Conservation (phyloP, 2,113 vertebrate genomes). For the Pseudorasbora parva region DNA sequence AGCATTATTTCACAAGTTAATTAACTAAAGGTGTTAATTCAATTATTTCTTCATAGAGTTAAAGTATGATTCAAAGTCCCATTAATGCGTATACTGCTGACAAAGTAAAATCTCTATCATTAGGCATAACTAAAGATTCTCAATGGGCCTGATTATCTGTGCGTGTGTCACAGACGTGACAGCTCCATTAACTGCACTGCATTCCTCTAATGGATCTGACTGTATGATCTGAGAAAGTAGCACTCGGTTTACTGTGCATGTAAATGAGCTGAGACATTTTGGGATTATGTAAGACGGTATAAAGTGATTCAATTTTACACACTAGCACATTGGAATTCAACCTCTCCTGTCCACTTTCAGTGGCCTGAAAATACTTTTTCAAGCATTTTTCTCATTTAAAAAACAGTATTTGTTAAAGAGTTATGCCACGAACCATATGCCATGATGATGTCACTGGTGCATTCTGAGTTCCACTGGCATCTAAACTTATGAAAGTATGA, state of each 20-base stretch:
- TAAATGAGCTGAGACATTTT: background rate
- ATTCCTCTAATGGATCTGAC: conserved; percentile 6
- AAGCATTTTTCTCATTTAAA: too few relatives aligned
- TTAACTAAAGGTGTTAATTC: background rate
- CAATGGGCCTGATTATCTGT: background rate
- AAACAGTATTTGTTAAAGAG: too few relatives aligned
- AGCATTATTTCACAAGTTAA: background rate
- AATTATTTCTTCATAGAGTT: background rate
- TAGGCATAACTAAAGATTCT: background rate
- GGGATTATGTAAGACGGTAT: background rate
- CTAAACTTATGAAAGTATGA: background rate
- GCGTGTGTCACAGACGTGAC: conserved; percentile 5
- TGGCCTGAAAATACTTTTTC: too few relatives aligned
- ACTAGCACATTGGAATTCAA: background rate
- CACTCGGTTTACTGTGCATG: background rate
- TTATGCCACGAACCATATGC: too few relatives aligned
- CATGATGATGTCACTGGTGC: background rate
- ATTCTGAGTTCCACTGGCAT: background rate
- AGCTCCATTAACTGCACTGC: conserved; percentile 9
- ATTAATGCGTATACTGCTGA: background rate
- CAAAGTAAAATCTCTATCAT: background rate
- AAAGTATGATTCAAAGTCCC: background rate
- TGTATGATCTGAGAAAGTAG: background rate
- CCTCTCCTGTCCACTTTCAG: too few relatives aligned
- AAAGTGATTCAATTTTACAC: background rate